These are phyloP conservation scores for Ganaspis sp. DNA, from an alignment of 1,140 invertebrate genomes.

Conservation along the genomic window DNA sequence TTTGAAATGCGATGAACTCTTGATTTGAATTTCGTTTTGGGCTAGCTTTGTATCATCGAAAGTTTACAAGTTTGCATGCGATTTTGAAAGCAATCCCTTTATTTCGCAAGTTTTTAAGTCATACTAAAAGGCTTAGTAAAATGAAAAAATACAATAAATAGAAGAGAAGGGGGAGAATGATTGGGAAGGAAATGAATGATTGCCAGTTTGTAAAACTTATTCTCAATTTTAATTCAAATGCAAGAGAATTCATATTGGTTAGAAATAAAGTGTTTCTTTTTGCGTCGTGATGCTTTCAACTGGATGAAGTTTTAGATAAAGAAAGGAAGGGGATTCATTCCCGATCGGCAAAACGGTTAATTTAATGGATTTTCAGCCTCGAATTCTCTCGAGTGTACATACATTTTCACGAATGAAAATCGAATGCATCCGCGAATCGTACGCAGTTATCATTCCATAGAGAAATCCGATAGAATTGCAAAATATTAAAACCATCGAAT, in stretches of 20 bases:
- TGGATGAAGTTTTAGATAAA: background rate
- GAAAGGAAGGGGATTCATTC: background rate
- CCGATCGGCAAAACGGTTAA: background rate
- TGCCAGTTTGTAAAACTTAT: conserved; percentile 1
- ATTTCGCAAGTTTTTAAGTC: too few species aligned
- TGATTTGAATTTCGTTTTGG: too few species aligned
- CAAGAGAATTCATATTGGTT: background rate
- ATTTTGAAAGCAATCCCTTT: too few species aligned
- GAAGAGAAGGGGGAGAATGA: too few species aligned
- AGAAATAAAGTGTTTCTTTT: conserved; percentile 31
- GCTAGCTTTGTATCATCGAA: too few species aligned
- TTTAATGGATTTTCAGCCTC: background rate
- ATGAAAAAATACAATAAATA: too few species aligned
- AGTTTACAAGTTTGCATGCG: too few species aligned
- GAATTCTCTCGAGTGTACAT: conserved; percentile 1
- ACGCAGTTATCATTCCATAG: conserved; percentile 1
- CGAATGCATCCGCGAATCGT: background rate
- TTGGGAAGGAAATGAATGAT: conserved; percentile 53
- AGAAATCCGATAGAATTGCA: conserved; percentile 5
- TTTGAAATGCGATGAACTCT: background rate
- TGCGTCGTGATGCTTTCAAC: conserved; percentile 29
- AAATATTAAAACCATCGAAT: background rate
- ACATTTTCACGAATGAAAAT: conserved; percentile 6
- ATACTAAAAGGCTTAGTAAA: too few species aligned
- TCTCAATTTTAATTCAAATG: too few species aligned